Conservation (phyloP, 1,140 invertebrate genomes). For the Sipha flava region DNA sequence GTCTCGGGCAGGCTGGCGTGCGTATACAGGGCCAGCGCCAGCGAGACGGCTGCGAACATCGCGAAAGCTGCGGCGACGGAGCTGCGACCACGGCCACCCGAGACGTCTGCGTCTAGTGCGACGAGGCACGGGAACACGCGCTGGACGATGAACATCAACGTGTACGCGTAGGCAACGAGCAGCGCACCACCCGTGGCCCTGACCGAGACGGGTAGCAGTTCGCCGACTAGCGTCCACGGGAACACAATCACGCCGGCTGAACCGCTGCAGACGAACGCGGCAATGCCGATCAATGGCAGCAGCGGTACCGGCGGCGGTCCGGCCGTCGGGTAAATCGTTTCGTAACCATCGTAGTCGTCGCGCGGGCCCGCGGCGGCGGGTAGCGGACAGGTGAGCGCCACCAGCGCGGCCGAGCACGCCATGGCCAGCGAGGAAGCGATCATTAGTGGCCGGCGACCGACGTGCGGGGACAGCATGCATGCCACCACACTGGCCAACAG, state of each 20-base stretch:
- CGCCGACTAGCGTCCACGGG: conserved; percentile 56
- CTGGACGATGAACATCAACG: conserved; percentile 56
- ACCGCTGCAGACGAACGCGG: conserved; percentile 49
- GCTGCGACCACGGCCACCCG: conserved; percentile 45
- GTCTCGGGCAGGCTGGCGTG: conserved; percentile 64
- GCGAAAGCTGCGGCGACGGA: conserved; percentile 52
- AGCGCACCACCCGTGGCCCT: conserved; percentile 49
- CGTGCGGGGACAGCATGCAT: conserved; percentile 47
- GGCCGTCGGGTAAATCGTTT: too few relatives aligned
- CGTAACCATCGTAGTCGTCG: too few relatives aligned
- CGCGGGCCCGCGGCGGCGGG: background rate
- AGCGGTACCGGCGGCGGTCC: background rate
- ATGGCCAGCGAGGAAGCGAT: conserved; percentile 51
- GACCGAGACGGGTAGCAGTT: conserved; percentile 44
- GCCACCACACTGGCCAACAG: conserved; percentile 49
- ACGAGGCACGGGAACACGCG: conserved; percentile 54
- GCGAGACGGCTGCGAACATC: conserved; percentile 52
- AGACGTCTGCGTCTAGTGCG: conserved; percentile 44
- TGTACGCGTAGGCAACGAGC: conserved; percentile 53
- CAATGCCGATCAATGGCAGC: conserved; percentile 45
- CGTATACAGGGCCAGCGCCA: conserved; percentile 51
- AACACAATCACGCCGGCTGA: conserved; percentile 51
- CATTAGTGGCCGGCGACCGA: conserved; percentile 48
- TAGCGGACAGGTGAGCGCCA: background rate
- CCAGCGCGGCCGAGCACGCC: conserved; percentile 37